A percentile compares a stretch with the other conserved stretches of the same genome.
These are phyloP conservation scores for Hypomecis punctinalis DNA, from an alignment of 2,888 invertebrate genomes.

Conservation along the genomic window DNA sequence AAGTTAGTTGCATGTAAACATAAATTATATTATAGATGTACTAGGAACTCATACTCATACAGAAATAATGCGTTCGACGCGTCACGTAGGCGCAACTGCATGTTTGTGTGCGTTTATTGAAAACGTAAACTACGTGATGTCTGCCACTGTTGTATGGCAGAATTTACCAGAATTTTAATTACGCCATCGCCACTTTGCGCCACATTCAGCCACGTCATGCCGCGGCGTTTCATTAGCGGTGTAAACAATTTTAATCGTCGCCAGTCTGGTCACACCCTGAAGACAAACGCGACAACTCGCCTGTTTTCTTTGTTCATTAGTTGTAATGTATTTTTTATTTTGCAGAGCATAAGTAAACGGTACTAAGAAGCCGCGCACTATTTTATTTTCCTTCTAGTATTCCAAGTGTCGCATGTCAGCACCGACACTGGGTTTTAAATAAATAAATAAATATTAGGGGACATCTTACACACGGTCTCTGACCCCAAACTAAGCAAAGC, in stretches of 20 bases:
- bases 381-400: too few species aligned
- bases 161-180: constrained; percentile 63
- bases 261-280: constrained; percentile 64
- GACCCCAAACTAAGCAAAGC: too few species aligned
- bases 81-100: too few species aligned
- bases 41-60: too few species aligned
- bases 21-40: too few species aligned
- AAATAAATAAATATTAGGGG: too few species aligned
- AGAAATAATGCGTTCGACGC: too few species aligned
- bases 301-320: constrained; percentile 33
- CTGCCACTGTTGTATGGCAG: constrained; percentile 5
- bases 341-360: neutral
- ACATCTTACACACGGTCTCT: too few species aligned
- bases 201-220: constrained; percentile 62
- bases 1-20: too few species aligned
- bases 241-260: constrained; percentile 77
- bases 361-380: neutral
- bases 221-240: constrained; percentile 74
- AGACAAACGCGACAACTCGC: constrained; percentile 42
- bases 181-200: constrained; percentile 54
- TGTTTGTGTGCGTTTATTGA: neutral
- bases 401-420: too few species aligned
- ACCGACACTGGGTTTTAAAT: too few species aligned
- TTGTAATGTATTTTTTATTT: constrained; percentile 14
- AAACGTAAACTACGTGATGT: neutral